Evolutionary conservation across 2,113 vertebrate genomes (phyloP).

Genomic region (Cavia aperea): DNA sequence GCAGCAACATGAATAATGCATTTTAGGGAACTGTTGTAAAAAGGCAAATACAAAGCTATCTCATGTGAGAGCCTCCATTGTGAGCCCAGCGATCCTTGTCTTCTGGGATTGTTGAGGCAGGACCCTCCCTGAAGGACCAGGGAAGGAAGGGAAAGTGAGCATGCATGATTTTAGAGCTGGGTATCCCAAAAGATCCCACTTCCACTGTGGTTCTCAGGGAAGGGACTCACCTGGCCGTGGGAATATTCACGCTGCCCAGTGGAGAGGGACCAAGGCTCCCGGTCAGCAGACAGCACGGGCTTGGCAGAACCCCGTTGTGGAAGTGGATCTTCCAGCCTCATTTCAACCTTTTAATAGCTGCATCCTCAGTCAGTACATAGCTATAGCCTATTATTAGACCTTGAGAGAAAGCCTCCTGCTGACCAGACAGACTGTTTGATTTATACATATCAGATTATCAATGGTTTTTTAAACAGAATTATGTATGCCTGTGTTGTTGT

Average conservation of each 20-base stretch:
- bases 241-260: background rate
- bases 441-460: background rate
- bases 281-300: background rate
- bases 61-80: background rate
- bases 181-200: background rate
- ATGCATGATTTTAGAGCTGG: background rate
- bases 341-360: background rate
- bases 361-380: background rate
- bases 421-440: background rate
- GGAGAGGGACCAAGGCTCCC: background rate
- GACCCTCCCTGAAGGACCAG: background rate
- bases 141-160: background rate
- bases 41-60: background rate
- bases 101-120: background rate
- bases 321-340: background rate
- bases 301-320: background rate
- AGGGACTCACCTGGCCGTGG: background rate
- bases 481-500: background rate
- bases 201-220: background rate
- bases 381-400: background rate
- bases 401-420: background rate
- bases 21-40: background rate
- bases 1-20: background rate
- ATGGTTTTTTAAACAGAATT: background rate
- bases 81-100: background rate